These are phyloP conservation scores for Anas platyrhynchos DNA, from an alignment of 2,113 vertebrate genomes.

Conservation along the genomic window DNA sequence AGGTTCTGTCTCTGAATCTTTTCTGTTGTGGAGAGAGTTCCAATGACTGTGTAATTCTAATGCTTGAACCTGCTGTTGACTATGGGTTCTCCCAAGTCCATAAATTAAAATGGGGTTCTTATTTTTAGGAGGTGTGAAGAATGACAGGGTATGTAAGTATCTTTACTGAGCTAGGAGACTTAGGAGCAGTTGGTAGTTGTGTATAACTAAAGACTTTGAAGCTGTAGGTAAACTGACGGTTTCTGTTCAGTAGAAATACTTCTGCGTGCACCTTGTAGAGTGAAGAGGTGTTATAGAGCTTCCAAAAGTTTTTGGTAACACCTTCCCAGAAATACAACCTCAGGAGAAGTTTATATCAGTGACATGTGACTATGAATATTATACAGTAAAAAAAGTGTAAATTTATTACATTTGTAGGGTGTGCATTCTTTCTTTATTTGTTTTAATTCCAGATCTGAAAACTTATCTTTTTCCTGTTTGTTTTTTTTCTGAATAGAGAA, in stretches of 20 bases:
- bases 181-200: not conserved
- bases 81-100: not conserved
- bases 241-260: not conserved
- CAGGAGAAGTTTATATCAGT: not conserved
- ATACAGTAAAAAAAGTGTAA: not conserved
- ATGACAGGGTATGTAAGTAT: not conserved
- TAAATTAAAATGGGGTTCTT: not conserved
- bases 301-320: not conserved
- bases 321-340: not conserved
- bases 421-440: not conserved
- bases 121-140: not conserved
- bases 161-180: not conserved
- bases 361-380: not conserved
- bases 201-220: not conserved
- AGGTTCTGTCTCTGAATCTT: not conserved
- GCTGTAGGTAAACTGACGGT: not conserved
- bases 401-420: not conserved
- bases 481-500: constrained; percentile 48
- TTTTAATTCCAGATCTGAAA: constrained; percentile 54
- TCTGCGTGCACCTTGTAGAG: not conserved
- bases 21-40: not conserved
- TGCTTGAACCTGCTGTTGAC: not conserved
- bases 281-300: not conserved
- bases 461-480: not conserved
- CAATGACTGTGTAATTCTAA: not conserved